Base-by-base conservation (phyloP, 2,797 vertebrate genomes). In the Onychomys arenicola region DNA sequence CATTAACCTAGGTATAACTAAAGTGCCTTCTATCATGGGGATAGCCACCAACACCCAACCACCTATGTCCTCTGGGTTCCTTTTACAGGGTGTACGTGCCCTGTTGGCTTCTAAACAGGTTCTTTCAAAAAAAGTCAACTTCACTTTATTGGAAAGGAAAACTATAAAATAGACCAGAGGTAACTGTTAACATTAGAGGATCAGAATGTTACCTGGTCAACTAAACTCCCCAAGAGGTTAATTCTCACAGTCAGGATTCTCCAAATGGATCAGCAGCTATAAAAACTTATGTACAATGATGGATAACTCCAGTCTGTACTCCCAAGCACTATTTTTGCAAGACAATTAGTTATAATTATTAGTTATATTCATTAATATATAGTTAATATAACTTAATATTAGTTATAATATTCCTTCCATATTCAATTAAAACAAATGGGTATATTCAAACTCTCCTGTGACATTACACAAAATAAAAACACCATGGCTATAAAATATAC, bases 181-280 rank as follows among this genome's bases (percentile, higher is more conserved):
- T 90, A 98, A 97, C 91, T 86, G 83, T 83, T 29, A 93, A 32
- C 67, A 88, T 88, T 95, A 52, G 55, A 96, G 97, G 93, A 97
- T 71, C 96, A 86, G 43, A 65, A 0, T 52, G 96, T 97, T 97
- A 96, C 90, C 96, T 84, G 1, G 0, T 87, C 95, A 98, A 98
- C 98, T 97, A 98, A 97, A 21, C 90, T 97, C 86, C 97, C 97
- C 89, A 95, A 97, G 97, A 97, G 95, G 97, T 97, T 98, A 98
- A 98, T 98, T 98, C 97, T 85, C 67, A 78, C 71, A 89, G 16
- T 91, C 80, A 91, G 80, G 37, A 96, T 97, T 97, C 61, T 96
- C 76, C 96, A 96, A 97, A 76, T 0, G 0, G 61, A 96, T 75
- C 37, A 78, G 73, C 87, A 63, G 49, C 77, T 94, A 97, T 21